phyloP scores from a whole-genome alignment of 1,140 invertebrate genomes.

The Harpegnathos saltator region DNA sequence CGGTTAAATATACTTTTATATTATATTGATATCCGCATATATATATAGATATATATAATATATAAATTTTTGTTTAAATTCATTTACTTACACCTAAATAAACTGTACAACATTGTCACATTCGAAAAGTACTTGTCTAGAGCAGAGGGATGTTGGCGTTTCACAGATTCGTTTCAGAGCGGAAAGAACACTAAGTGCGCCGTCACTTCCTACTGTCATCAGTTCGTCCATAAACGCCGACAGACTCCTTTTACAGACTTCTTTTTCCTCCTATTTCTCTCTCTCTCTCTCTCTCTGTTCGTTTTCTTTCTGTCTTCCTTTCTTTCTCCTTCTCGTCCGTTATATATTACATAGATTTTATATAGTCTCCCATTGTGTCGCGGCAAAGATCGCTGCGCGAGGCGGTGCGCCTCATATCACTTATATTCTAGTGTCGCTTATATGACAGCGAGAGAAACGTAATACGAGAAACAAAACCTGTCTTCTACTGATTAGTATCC shows the following conservation, averaged over 20 bases:
- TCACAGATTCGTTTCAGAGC: conserved; percentile 80
- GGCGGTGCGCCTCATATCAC: conserved; percentile 19
- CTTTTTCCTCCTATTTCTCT: conserved; percentile 51
- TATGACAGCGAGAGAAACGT: conserved; percentile 42
- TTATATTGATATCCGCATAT: conserved; percentile 78
- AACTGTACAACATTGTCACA: conserved; percentile 66
- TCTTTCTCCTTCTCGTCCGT: conserved; percentile 22
- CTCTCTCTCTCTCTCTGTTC: conserved; percentile 3
- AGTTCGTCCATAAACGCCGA: conserved; percentile 49
- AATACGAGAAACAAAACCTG: conserved; percentile 33
- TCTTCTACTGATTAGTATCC: conserved; percentile 5
- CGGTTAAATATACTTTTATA: conserved; percentile 81
- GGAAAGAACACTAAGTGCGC: conserved; percentile 73
- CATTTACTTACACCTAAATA: conserved; percentile 71
- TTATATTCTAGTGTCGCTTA: conserved; percentile 24
- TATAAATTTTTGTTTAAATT: conserved; percentile 65
- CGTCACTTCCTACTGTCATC: conserved; percentile 56
- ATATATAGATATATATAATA: conserved; percentile 74
- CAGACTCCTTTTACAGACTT: conserved; percentile 35
- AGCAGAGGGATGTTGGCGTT: conserved; percentile 77
- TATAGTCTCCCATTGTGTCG: conserved; percentile 24
- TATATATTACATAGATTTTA: conserved; percentile 25
- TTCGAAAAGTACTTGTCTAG: conserved; percentile 77
- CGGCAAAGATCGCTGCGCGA: conserved; percentile 12
- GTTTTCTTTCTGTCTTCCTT: conserved; percentile 25